Percentiles rank a stretch among this genome's conserved stretches.
Evolutionary conservation across 2,797 vertebrate genomes (phyloP).

Genomic region (Hirundo rustica): DNA sequence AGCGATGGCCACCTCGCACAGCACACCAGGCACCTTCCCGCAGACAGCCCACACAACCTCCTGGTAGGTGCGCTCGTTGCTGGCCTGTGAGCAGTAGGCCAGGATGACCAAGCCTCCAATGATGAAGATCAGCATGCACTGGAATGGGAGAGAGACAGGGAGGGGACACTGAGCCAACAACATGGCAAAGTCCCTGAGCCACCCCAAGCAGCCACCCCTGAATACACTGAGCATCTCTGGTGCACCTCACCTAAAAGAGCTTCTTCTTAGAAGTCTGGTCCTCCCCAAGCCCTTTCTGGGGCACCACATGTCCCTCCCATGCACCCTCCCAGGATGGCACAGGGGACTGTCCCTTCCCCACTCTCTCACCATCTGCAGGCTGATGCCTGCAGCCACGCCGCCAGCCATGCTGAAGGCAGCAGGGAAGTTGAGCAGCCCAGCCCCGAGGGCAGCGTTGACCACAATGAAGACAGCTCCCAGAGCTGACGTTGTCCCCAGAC

Average conservation of each 20-base stretch:
- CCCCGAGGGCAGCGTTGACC: slow-evolving; percentile 93
- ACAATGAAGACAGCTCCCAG: slow-evolving; percentile 92
- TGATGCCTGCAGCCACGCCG: slow-evolving; percentile 85
- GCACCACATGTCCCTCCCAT: accelerated
- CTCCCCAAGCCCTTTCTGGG: not conserved
- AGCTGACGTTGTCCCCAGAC: slow-evolving; percentile 77
- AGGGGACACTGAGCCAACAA: not conserved
- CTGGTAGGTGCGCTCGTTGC: slow-evolving; percentile 94
- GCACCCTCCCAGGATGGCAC: not conserved
- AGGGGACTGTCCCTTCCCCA: not conserved
- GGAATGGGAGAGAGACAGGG: not conserved
- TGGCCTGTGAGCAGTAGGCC: slow-evolving; percentile 93
- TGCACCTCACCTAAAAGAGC: not conserved
- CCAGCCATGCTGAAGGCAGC: slow-evolving; percentile 94
- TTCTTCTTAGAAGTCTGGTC: not conserved
- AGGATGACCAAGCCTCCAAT: slow-evolving; percentile 93
- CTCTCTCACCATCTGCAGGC: slow-evolving; percentile 88
- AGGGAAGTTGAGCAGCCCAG: slow-evolving; percentile 95
- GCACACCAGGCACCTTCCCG: slow-evolving; percentile 85
- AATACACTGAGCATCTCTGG: not conserved
- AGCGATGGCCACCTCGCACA: slow-evolving; percentile 91
- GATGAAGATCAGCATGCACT: slow-evolving; percentile 96
- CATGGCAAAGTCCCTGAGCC: not conserved
- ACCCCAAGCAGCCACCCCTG: not conserved
- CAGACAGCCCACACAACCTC: slow-evolving; percentile 95